Evolutionary conservation across 1,140 invertebrate species (phyloP), one percentile per base, ranked within the genome.

Genomic region (Drosophila sturtevanti): DNA sequence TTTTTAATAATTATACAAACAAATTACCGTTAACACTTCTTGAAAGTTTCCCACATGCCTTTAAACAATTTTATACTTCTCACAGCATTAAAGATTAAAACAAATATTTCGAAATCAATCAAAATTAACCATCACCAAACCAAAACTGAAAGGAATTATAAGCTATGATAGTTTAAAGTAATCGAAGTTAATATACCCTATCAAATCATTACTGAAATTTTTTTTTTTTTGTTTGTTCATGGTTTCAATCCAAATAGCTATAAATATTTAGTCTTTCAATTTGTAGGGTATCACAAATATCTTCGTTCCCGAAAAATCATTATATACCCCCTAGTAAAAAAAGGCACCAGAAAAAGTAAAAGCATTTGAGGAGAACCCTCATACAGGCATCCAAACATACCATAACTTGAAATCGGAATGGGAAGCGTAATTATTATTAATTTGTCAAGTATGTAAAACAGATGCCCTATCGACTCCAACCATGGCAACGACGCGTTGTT

Each of bases 401-500:
- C 22, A 52, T n/a, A 55, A 56, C 1, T 31, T 27, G 21, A 34
- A 72, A 67, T 65, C 81, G 60, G 34, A 75, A 63, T 65, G 81
- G 60, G 68, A 66, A 81, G 73, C 65, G 82, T 87, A 87, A 86
- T 87, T 86, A 82, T 87, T 86, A 87, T 87, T 76, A 87, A 87
- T 86, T 86, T 86, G 82, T 86, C 82, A 87, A 87, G 84, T 87
- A 82, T 87, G 79, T 82, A 87, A 89, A 89, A 89, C 84, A 87
- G 84, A 87, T 87, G 82, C 82, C 76, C 72, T 51, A 44, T 70
- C 63, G 63, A 66, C 70, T 55, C 52, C 44, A 67, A 34, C 52
- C 44, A 67, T 60, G 58, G 21, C 41, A 48, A 48, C 41, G n/a
- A n/a, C n/a, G n/a, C n/a, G 16, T 18, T n/a, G 41, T 44, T 44